phyloP scores from a whole-genome alignment of 2,113 vertebrate genomes.

The Ailuropoda melanoleuca region DNA sequence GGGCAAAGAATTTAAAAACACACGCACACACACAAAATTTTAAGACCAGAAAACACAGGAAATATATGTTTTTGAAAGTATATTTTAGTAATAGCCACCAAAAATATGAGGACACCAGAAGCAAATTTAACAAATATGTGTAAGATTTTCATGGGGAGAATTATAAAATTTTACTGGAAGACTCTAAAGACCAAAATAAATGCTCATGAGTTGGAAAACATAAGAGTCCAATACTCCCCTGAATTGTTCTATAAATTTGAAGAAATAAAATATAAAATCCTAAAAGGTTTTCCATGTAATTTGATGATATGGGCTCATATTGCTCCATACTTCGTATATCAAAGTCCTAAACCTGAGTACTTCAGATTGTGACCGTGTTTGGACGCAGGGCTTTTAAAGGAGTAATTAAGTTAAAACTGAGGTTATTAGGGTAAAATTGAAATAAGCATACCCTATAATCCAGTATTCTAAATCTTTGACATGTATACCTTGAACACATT shows the following conservation, averaged over 20 bases:
- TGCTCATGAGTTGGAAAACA: not conserved
- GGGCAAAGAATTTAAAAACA: not conserved
- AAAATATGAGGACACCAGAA: not conserved
- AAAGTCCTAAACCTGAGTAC: not conserved
- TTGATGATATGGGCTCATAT: not conserved
- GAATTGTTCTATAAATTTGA: not conserved
- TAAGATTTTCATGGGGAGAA: not conserved
- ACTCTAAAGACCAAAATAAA: not conserved
- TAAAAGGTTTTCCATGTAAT: not conserved
- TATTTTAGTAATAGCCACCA: not conserved
- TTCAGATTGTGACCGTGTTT: not conserved
- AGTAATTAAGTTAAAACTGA: not conserved
- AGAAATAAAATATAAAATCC: not conserved
- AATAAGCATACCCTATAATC: not conserved
- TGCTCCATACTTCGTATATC: not conserved
- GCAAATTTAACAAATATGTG: not conserved
- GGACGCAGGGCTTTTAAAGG: not conserved
- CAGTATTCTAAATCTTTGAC: not conserved
- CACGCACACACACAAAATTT: not conserved
- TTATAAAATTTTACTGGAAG: not conserved
- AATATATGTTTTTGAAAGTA: not conserved
- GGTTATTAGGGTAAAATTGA: not conserved
- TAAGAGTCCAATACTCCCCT: not conserved
- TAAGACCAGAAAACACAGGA: not conserved
- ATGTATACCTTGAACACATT: not conserved